A percentile compares a stretch with the other conserved stretches of the same genome.
These are phyloP conservation scores for Suricata suricatta DNA, from an alignment of 2,113 vertebrate genomes.

Conservation along the genomic window DNA sequence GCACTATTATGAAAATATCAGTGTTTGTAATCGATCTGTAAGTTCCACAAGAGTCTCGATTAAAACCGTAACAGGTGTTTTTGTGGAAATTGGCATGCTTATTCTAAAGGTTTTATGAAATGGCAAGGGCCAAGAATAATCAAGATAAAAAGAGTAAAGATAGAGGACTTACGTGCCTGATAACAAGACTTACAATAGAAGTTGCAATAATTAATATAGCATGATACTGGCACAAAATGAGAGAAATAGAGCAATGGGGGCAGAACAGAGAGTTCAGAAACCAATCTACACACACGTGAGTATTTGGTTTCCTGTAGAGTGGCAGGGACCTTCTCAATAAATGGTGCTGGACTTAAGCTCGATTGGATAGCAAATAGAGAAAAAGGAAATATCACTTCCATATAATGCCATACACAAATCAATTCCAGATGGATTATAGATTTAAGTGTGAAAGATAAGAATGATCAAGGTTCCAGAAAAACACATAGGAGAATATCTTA, in stretches of 20 bases:
- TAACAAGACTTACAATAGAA: background rate
- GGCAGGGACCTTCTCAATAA: background rate
- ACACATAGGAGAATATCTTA: background rate
- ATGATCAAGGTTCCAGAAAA: background rate
- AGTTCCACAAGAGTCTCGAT: background rate
- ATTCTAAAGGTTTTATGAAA: background rate
- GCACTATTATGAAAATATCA: background rate
- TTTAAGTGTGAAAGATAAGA: constrained; percentile 38
- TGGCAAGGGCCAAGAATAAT: background rate
- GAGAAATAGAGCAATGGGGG: background rate
- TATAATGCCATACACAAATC: background rate
- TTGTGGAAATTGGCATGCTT: background rate
- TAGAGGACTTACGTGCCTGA: background rate
- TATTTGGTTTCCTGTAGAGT: background rate
- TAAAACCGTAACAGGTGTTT: background rate
- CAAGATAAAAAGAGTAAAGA: background rate
- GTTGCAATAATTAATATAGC: background rate
- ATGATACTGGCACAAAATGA: constrained; percentile 1
- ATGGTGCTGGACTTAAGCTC: background rate
- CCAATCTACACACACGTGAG: background rate
- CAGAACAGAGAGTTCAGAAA: background rate
- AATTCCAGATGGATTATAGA: background rate
- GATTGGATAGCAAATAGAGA: background rate
- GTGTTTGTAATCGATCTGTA: background rate
- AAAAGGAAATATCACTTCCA: background rate